Evolutionary conservation across 2,797 vertebrate genomes (phyloP).

Genomic region (Craterocephalus amniculus): DNA sequence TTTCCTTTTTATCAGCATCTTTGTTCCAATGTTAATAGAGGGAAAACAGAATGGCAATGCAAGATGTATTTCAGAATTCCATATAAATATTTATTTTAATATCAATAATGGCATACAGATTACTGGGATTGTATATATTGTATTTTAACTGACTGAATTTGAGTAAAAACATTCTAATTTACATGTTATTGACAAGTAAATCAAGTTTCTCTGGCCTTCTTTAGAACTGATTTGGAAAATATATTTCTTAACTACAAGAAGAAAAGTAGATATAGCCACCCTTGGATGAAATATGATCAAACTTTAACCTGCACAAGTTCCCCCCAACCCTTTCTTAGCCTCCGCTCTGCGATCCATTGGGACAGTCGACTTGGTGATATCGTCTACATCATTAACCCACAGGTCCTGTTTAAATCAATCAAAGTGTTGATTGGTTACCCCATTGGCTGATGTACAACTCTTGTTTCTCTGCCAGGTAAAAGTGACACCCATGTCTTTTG

Average conservation of each 20-base stretch:
- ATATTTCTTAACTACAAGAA: background rate
- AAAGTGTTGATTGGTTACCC: background rate
- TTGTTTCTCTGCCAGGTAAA: background rate
- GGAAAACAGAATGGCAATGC: background rate
- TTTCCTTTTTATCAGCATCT: background rate
- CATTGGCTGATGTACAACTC: background rate
- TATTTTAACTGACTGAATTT: background rate
- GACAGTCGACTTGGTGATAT: background rate
- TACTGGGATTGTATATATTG: background rate
- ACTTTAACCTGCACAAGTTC: background rate
- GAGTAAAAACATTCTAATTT: background rate
- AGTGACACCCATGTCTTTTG: background rate
- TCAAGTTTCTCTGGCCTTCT: background rate
- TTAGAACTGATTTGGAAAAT: background rate
- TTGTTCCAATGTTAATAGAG: background rate
- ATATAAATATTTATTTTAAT: background rate
- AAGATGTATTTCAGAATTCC: background rate
- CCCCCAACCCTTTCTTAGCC: background rate
- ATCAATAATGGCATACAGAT: background rate
- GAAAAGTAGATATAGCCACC: background rate
- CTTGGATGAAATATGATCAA: background rate
- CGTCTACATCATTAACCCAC: background rate
- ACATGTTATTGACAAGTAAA: background rate
- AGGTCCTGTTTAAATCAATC: conserved; percentile 3
- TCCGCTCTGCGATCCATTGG: background rate